Evolutionary conservation across 1,140 invertebrate species (phyloP).

Genomic region (Cyrtorhinus lividipennis): DNA sequence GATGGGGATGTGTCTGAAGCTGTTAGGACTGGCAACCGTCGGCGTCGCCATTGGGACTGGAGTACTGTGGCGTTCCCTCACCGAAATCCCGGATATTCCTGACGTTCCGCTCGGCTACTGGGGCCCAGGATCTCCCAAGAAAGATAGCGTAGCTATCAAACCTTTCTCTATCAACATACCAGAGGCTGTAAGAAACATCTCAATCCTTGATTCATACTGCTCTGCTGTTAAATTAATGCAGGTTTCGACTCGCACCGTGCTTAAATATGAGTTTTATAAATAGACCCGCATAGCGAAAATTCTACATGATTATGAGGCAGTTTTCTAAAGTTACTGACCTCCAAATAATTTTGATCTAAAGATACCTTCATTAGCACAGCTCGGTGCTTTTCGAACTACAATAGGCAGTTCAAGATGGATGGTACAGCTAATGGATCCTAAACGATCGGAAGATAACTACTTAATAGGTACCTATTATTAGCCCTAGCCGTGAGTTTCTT

Average conservation of each 20-base stretch:
- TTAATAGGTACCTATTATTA: too few relatives aligned
- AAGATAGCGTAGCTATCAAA: slow-evolving; percentile 31
- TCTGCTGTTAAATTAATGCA: neutral
- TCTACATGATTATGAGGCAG: neutral
- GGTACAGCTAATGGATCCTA: neutral
- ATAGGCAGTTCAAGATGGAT: neutral
- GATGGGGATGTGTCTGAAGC: slow-evolving; percentile 1
- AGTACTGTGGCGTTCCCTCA: neutral
- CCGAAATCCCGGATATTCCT: slow-evolving; percentile 10
- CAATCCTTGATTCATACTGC: neutral
- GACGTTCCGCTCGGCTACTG: slow-evolving; percentile 30
- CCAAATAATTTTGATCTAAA: neutral
- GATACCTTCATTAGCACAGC: neutral
- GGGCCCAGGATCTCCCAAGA: slow-evolving; percentile 30
- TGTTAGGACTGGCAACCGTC: neutral
- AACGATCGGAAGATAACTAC: too few relatives aligned
- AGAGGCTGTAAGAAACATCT: slow-evolving; percentile 26
- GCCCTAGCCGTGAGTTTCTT: too few relatives aligned
- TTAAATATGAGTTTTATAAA: neutral
- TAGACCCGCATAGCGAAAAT: neutral
- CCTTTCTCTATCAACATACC: slow-evolving; percentile 36
- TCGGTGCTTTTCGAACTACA: neutral
- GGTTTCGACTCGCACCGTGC: neutral
- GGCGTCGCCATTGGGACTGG: neutral
- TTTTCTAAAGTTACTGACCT: neutral